These are phyloP conservation scores for Uropsilus gracilis DNA, from an alignment of 2,113 vertebrate genomes.

Conservation along the genomic window DNA sequence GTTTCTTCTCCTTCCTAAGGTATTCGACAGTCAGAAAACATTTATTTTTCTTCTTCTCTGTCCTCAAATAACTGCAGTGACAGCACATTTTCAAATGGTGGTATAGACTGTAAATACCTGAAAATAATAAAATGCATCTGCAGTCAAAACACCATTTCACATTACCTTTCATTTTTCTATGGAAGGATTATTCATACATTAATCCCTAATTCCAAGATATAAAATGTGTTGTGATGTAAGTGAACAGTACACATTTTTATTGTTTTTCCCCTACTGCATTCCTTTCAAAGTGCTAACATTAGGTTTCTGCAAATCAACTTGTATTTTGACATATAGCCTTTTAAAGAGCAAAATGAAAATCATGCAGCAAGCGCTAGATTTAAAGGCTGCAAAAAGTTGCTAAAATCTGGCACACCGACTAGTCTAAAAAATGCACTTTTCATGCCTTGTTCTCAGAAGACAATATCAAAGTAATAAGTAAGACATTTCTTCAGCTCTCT, in stretches of 20 bases:
- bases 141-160: conserved; percentile 35
- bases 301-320: conserved; percentile 56
- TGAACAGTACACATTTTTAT: neutral
- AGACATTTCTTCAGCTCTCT: neutral
- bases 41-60: neutral
- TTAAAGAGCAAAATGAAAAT: conserved; percentile 57
- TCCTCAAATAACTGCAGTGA: conserved; percentile 27
- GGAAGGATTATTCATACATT: conserved; percentile 36
- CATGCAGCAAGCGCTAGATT: conserved; percentile 23
- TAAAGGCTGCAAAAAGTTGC: conserved; percentile 40
- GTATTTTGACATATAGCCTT: neutral
- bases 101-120: conserved; percentile 24
- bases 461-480: conserved; percentile 46
- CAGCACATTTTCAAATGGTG: conserved; percentile 59
- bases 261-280: conserved; percentile 19
- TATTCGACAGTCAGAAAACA: neutral
- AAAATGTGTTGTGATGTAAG: neutral
- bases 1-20: neutral
- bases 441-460: neutral
- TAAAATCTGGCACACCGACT: conserved; percentile 56
- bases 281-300: conserved; percentile 16
- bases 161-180: conserved; percentile 51
- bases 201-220: conserved; percentile 24
- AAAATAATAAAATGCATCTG: conserved; percentile 48
- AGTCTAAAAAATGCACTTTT: neutral